phyloP scores from a whole-genome alignment of 2,113 vertebrate genomes.

The Muntiacus reevesi region DNA sequence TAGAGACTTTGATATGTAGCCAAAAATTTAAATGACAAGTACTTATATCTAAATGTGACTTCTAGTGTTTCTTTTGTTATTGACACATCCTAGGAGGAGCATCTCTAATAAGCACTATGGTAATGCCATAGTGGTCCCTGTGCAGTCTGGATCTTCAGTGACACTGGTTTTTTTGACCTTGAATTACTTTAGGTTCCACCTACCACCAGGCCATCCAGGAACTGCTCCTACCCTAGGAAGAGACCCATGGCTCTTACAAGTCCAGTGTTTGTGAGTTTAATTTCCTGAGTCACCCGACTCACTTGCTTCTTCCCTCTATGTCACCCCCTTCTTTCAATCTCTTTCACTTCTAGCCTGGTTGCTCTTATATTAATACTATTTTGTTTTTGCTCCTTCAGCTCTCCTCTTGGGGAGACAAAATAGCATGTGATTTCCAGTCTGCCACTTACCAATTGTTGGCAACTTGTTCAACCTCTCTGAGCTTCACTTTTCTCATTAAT shows the following conservation, averaged over 20 bases:
- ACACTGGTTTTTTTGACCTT: not conserved
- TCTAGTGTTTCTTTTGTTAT: not conserved
- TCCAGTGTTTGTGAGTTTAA: not conserved
- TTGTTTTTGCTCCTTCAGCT: not conserved
- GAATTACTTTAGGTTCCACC: not conserved
- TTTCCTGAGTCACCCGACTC: not conserved
- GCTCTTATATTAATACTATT: not conserved
- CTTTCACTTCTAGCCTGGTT: not conserved
- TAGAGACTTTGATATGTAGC: not conserved
- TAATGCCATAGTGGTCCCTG: not conserved
- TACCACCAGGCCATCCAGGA: not conserved
- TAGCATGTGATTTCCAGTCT: not conserved
- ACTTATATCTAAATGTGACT: not conserved
- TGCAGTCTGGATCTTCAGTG: not conserved
- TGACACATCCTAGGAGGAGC: not conserved
- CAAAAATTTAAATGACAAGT: not conserved
- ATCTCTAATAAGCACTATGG: not conserved
- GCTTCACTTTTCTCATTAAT: not conserved
- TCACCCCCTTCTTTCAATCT: not conserved
- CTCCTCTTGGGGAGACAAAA: not conserved
- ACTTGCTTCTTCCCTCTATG: not conserved
- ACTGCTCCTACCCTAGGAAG: too few species aligned
- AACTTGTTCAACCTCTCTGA: not conserved
- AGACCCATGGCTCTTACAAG: too few species aligned
- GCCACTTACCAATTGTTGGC: not conserved